These are phyloP conservation scores for Danio kyathit DNA, from an alignment of 2,797 vertebrate species.

Conservation along the genomic window DNA sequence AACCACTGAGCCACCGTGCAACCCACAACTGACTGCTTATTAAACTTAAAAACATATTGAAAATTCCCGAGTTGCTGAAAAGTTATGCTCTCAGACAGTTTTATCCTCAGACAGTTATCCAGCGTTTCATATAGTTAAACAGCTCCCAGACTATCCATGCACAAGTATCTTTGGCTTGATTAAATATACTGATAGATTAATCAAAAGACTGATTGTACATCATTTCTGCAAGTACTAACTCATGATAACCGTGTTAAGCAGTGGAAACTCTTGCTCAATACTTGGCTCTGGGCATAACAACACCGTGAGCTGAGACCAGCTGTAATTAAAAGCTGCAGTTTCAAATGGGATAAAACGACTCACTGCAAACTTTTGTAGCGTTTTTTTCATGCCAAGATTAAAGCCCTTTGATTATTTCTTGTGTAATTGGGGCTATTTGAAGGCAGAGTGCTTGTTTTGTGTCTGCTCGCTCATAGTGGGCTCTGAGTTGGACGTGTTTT, in stretches of 20 bases:
- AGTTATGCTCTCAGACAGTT: conserved; percentile 15
- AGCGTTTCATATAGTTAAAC: conserved; percentile 6
- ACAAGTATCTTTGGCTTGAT: conserved; percentile 42
- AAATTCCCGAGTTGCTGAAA: not conserved
- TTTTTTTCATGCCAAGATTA: conserved; percentile 67
- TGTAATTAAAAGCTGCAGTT: conserved; percentile 53
- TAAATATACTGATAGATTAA: conserved; percentile 55
- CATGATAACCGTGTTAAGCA: conserved; percentile 70
- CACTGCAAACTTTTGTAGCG: conserved; percentile 31
- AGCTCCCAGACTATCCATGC: conserved; percentile 5
- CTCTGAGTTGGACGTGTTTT: conserved; percentile 43
- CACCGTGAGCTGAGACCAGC: conserved; percentile 65
- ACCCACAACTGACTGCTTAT: no score
- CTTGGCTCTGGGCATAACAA: conserved; percentile 75
- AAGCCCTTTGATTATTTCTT: conserved; percentile 79
- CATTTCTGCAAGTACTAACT: conserved; percentile 66
- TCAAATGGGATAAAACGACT: conserved; percentile 49
- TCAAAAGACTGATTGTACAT: conserved; percentile 64
- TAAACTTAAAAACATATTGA: not conserved
- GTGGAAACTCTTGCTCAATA: conserved; percentile 79
- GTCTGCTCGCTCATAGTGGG: conserved; percentile 1
- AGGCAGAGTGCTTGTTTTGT: conserved; percentile 28
- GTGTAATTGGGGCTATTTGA: conserved; percentile 61
- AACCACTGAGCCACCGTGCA: no score
- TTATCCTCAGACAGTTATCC: conserved; percentile 10